Evolutionary conservation across 2,797 vertebrate genomes (phyloP), one percentile per base, ranked within the genome.

Genomic region (Xenops minutus): DNA sequence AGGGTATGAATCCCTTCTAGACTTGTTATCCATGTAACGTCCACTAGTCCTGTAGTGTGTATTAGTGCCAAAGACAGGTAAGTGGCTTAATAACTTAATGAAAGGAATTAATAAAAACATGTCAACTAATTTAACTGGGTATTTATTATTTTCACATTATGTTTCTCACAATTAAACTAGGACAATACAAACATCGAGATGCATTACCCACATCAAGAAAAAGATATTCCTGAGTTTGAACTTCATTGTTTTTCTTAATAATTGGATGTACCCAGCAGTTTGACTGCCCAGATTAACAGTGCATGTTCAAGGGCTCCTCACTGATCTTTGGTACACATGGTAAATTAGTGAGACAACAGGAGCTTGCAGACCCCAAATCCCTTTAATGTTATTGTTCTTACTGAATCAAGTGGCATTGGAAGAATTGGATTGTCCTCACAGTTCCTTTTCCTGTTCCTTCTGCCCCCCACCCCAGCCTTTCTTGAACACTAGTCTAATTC

Each of bases 381-480:
- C 87, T 93, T 91, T 62, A 94, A 87, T 73, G 14, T 11, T 78
- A 74, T 87, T 93, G 44, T 41, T 85, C 72, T 94, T 89, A 97
- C 69, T 78, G 75, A 95, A 95, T 94, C 54, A 91, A 91, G 61
- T 22, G 30, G 83, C 46, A 83, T 26, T 80, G 88, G 22, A 95
- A 73, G 51, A 95, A 95, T 61, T 75, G 56, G 49, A 96, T 93
- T 96, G 84, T 84, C 82, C 82, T 78, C 36, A 41, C 23, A 61
- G 52, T 71, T 93, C 81, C 26, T 89, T 37, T 67, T 79, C 26
- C 14, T 44, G 4, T 13, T 72, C 20, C 3, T n/a, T n/a, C n/a
- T n/a, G n/a, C 6, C 2, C 0, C 0, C 19, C 4, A 11, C 15
- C n/a, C n/a, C n/a, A n/a, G n/a, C n/a, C n/a, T 23, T 66, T 74